Base-by-base conservation (phyloP, 2,888 invertebrate species). In the Philopedon plagiatum region DNA sequence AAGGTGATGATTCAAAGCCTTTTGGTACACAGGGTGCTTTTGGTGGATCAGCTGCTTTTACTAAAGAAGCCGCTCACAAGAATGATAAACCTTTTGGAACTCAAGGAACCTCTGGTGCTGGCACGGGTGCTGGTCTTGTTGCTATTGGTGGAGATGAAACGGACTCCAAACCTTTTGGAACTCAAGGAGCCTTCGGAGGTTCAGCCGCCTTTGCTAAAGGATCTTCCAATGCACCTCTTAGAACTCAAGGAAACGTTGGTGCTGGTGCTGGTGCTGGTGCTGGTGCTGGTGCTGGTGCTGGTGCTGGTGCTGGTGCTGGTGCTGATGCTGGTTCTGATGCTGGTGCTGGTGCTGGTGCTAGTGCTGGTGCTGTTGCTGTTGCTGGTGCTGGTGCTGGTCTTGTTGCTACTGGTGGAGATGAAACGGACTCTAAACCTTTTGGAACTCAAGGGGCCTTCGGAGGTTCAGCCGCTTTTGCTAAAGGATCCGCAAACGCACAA, bases 401-500 rank as follows among this genome's bases (percentile, higher is more conserved):
- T 8, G 18, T 32, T 7, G 11, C 11, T 39, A 13, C 37, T 21
- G 56, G 32, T n/a, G 8, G 11, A 26, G 44, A 21, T 41, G 34
- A 32, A 1, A 51, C 11, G n/a, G 21, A 54, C 15, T 3, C 0
- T 1, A 46, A 37, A 23, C 62, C 29, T 29, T 56, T 44, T 39
- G 70, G 67, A 39, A 66, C 51, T 46, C 69, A 73, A 37, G 73
- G 73, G 11, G 65, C 70, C 2, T 71, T 63, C 39, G 70, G 70
- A 34, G 71, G 74, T 29, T 71, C 74, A 19, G 58, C 41, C 1
- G 51, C 44, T 9, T 44, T 63, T 23, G 29, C 56, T n/a, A 65
- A 65, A 29, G 39, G 29, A n/a, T 39, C 54, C 1, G 54, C 41
- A 18, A 18, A 19, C 32, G 54, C 19, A 3, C 61, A 44, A 23